Base-by-base conservation (phyloP, 2,113 vertebrate species). In the Erythrocercus mccallii region DNA sequence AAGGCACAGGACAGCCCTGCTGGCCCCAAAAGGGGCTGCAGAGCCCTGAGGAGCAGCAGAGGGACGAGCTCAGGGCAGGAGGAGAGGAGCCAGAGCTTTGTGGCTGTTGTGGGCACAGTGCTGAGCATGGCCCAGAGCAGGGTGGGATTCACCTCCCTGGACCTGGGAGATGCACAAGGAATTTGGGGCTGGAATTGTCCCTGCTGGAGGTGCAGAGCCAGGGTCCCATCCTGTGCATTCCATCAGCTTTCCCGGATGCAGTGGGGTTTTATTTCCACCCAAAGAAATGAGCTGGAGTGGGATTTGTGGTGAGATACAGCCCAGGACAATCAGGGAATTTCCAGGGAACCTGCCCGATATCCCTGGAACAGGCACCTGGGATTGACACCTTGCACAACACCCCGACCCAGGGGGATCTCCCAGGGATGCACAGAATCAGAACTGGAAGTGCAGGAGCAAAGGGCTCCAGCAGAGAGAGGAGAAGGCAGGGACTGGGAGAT, bases 231-330 rank as follows among this genome's bases (percentile, higher is more conserved):
- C 66, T 27, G n/a, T 6, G 33, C 12, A 1, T 30, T 14, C 54
- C 47, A 7, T 20, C 66, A 57, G 3, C 42, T 56, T 21, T 19
- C 47, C 69, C 42, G 42, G 21, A 38, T 12, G 0, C 8, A 2
- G 0, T 3, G 24, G 42, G 28, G 56, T 10, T 42, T 25, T 11
- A 5, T 54, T 92, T 47, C 61, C 4, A 22, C 40, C 23, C 47
- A 4, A 5, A 10, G 1, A 15, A 15, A 44, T 2, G 45, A 37
- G 40, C 0, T 85, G 50, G n/a, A 51, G 68, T 0, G 10, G 65
- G 77, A 17, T 79, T 62, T 79, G 48, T 8, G 61, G 40, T 3
- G 60, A 77, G 82, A 51, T 3, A 4, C 0, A 48, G 38, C 31
- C 24, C 47, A 16, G 60, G 7, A 38, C 3, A 24, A 42, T 4